A percentile compares a stretch with the other conserved stretches of the same genome.
These are phyloP conservation scores for Alaudala cheleensis DNA, from an alignment of 2,113 vertebrate species.

Conservation along the genomic window DNA sequence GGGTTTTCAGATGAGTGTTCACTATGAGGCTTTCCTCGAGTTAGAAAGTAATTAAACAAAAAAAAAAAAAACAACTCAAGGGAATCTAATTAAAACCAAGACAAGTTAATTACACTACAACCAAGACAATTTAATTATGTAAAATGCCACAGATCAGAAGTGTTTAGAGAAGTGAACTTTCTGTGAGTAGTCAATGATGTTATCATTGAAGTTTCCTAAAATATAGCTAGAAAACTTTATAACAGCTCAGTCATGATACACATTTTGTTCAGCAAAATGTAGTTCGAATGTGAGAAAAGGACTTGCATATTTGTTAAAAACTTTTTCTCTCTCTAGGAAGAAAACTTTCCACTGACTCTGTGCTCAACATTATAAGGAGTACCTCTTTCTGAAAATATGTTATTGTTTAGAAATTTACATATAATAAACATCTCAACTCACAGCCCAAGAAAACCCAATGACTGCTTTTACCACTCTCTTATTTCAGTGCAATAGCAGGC, in stretches of 20 bases:
- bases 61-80: not conserved
- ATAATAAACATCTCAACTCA: not conserved
- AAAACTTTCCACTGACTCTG: not conserved
- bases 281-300: not conserved
- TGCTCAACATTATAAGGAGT: not conserved
- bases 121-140: conserved; percentile 51
- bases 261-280: not conserved
- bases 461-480: not conserved
- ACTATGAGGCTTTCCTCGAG: conserved; percentile 36
- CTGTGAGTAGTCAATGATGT: not conserved
- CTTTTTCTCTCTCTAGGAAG: not conserved
- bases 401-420: not conserved
- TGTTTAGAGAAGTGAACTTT: conserved; percentile 43
- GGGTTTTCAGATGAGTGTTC: conserved; percentile 52
- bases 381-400: not conserved
- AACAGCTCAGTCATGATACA: not conserved
- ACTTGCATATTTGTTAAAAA: not conserved
- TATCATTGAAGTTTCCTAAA: not conserved
- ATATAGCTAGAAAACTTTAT: not conserved
- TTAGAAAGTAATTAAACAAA: conserved; percentile 46
- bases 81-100: conserved; percentile 64
- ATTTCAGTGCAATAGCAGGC: not conserved
- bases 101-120: conserved; percentile 50
- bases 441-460: not conserved
- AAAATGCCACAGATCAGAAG: conserved; percentile 46